Evolutionary conservation across 2,113 vertebrate genomes (phyloP), one percentile per base, ranked within the genome.

Genomic region (Passerina amoena): DNA sequence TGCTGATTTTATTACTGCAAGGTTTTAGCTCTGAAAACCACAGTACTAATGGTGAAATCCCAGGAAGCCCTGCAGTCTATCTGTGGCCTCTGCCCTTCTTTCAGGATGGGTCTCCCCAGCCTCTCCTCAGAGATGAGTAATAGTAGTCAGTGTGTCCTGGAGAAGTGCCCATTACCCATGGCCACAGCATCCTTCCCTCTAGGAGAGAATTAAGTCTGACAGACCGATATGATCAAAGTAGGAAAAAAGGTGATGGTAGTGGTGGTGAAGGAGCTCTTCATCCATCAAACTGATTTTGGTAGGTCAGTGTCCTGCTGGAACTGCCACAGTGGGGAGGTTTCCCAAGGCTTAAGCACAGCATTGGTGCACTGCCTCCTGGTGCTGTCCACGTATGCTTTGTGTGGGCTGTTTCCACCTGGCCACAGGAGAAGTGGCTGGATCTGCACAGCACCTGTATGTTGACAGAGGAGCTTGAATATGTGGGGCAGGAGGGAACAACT

Each of bases 261-360:
- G 18, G 24, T 66, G 28, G 31, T 66, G 38, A 35, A 28, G 15
- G 47, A 80, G 53, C 10, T 21, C 23, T 82, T n/a, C 27, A 30
- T 16, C 9, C 31, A 45, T 66, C 51, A n/a, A 12, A 31, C 14
- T 28, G 19, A 9, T 63, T 85, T 48, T 76, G 28, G 42, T 40
- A 28, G 17, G 12, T 50, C 48, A 19, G 25, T 18, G 37, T 11
- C 4, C 25, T 54, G 28, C 17, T n/a, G 79, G 31, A 65, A 11
- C 12, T 51, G 56, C 51, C 1, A 3, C 9, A 37, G 28, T 12
- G 14, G 44, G 35, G 24, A 37, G 6, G 3, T 47, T 69, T 78
- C 23, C 11, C 6, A 14, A 61, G n/a, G 28, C 19, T 23, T 20
- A 31, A 28, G 50, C 0, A 5, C 0, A 0, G 24, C 27, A 21